phyloP scores from a whole-genome alignment of 2,113 vertebrate genomes.

The Gobiocypris rarus region DNA sequence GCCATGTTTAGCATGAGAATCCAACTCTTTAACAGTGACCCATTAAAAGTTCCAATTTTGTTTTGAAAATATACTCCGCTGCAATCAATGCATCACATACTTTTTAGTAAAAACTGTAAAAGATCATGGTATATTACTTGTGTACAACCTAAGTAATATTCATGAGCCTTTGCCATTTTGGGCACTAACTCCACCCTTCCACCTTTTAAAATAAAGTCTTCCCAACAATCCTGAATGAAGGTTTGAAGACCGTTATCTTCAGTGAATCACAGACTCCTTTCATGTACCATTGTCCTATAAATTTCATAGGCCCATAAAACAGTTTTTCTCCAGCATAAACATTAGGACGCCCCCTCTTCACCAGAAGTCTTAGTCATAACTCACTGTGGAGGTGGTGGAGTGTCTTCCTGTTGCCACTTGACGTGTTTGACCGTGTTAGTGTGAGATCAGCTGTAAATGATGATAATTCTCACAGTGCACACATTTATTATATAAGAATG shows the following conservation, averaged over 20 bases:
- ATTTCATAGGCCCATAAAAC: constrained; percentile 58
- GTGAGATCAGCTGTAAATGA: not conserved
- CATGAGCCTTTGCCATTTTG: not conserved
- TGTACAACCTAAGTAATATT: too few relatives aligned
- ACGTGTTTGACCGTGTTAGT: constrained; percentile 55
- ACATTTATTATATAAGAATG: not conserved
- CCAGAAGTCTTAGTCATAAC: constrained; percentile 77
- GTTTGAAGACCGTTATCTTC: not conserved
- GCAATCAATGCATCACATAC: too few relatives aligned
- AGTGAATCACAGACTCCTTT: not conserved
- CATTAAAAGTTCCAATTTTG: too few relatives aligned
- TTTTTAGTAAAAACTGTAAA: too few relatives aligned
- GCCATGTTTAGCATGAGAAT: too few relatives aligned
- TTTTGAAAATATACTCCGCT: too few relatives aligned
- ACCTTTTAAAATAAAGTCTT: not conserved
- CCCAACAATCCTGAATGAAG: not conserved
- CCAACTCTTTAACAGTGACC: too few relatives aligned
- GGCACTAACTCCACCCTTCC: not conserved
- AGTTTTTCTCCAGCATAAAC: constrained; percentile 70
- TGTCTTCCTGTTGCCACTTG: constrained; percentile 62
- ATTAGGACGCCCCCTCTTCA: constrained; percentile 74
- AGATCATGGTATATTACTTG: too few relatives aligned
- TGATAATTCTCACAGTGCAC: constrained; percentile 7
- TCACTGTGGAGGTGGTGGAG: constrained; percentile 73
- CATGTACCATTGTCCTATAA: not conserved